Base-by-base conservation (phyloP, 2,797 vertebrate species). In the Sebastes matsubarae region DNA sequence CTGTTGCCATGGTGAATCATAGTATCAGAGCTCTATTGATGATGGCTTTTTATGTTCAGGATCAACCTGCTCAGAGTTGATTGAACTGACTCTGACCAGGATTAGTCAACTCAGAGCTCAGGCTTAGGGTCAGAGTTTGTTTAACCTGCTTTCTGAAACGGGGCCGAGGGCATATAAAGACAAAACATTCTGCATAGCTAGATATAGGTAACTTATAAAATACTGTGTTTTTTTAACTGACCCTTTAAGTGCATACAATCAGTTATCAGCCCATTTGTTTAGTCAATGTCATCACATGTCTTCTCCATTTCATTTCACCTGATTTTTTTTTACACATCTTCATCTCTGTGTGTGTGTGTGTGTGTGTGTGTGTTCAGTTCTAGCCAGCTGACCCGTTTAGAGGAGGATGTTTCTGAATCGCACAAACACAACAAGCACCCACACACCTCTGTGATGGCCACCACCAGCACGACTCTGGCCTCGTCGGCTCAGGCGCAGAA, bases 401-500 rank as follows among this genome's bases (percentile, higher is more conserved):
- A 96, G 87, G 96, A 97, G 95, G 95, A 97, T 88, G 93, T 88
- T 32, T 91, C 94, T 94, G 95, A 96, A 81, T 88, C 86, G 24
- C 85, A 86, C 86, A 94, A 95, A 81, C 91, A 92, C 83, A 91
- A 93, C 83, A 91, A 92, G 80, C 87, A 68, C 61, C 68, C 83
- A n/a, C 83, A 75, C 67, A 61, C 83, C 25, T 52, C 87, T 24
- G 82, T 55, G 50, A 92, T 89, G 92, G 85, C 88, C 11, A 77
- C 89, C 38, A 59, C 76, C 81, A 36, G 83, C 66, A 18, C 86
- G 2, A 11, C 74, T 55, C 72, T 83, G 32, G 79, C 69, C 50
- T 85, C 88, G 0, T 79, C 88, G 0, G 76, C 79, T 50, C 89
- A 85, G 94, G 90, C 76, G 81, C 92, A 91, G 90, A 97, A 97